phyloP scores from a whole-genome alignment of 2,113 vertebrate species.

The Typhlomys cinereus region DNA sequence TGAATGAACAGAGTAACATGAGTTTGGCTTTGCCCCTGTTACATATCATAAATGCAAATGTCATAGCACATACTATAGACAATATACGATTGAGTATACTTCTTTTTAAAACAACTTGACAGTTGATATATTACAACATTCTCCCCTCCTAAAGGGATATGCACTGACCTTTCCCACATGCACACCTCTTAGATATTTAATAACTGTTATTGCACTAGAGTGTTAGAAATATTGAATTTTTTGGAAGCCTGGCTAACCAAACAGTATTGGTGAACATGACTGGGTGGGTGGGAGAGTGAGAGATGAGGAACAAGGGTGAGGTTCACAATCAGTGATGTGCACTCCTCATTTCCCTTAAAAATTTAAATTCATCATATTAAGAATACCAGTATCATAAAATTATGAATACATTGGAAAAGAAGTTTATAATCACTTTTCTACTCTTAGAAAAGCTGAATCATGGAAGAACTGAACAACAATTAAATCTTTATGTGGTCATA shows the following conservation, averaged over 20 bases:
- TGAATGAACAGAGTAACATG: conserved; percentile 88
- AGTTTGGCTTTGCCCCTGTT: conserved; percentile 93
- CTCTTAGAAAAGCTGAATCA: conserved; percentile 82
- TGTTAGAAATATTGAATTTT: conserved; percentile 94
- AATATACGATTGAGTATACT: conserved; percentile 87
- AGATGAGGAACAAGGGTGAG: conserved; percentile 66
- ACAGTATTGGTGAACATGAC: conserved; percentile 69
- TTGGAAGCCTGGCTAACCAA: conserved; percentile 88
- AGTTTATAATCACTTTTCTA: conserved; percentile 78
- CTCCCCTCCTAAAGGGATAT: conserved; percentile 88
- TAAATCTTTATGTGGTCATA: conserved; percentile 72
- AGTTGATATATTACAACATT: conserved; percentile 90
- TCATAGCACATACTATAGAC: conserved; percentile 87
- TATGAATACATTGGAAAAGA: conserved; percentile 69
- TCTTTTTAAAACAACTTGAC: conserved; percentile 84
- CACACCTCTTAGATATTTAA: conserved; percentile 91
- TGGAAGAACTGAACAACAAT: conserved; percentile 90
- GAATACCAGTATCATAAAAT: conserved; percentile 72
- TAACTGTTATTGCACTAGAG: conserved; percentile 97
- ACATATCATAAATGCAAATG: conserved; percentile 87
- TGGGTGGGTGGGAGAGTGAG: neutral
- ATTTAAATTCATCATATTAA: no score
- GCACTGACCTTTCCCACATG: conserved; percentile 90
- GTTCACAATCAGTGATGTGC: conserved; percentile 95
- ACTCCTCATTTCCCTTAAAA: conserved; percentile 93